A percentile compares a stretch with the other conserved stretches of the same genome.
phyloP scores from a whole-genome alignment of 2,888 invertebrate genomes.

The Hymenopus coronatus region DNA sequence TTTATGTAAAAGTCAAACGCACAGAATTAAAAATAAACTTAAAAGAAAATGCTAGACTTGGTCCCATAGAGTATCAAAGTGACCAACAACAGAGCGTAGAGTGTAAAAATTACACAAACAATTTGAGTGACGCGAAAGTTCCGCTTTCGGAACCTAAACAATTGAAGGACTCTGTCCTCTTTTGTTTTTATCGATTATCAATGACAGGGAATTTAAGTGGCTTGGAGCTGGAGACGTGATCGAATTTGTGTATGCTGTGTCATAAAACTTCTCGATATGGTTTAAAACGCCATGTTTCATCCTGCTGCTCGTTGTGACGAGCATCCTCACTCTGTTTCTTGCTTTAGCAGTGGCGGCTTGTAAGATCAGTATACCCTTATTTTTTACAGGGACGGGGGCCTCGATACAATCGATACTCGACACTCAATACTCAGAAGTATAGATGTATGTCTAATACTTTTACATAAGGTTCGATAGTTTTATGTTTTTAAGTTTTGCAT shows the following conservation, averaged over 20 bases:
- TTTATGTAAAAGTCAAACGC: too few species aligned
- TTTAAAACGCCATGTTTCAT: slow-evolving; percentile 20
- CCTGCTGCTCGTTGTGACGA: neutral
- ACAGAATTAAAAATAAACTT: too few species aligned
- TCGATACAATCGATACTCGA: too few species aligned
- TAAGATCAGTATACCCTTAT: too few species aligned
- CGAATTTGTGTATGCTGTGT: slow-evolving; percentile 4
- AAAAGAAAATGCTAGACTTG: too few species aligned
- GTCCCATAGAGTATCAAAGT: too few species aligned
- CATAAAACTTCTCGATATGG: slow-evolving; percentile 18
- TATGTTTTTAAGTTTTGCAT: too few species aligned
- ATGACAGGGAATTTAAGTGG: neutral
- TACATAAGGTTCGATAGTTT: too few species aligned
- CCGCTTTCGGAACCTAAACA: neutral
- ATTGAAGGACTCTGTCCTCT: neutral
- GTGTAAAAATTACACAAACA: neutral
- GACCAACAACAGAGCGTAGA: neutral
- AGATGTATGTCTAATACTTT: too few species aligned
- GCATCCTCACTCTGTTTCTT: neutral
- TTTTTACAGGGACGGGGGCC: too few species aligned
- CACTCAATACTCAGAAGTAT: too few species aligned
- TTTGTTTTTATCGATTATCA: neutral
- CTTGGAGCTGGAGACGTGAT: neutral
- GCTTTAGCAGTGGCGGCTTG: slow-evolving; percentile 2
- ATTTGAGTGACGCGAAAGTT: neutral